Evolutionary conservation across 2,797 vertebrate species (phyloP), one percentile per base, ranked within the genome.

Genomic region (Danio kyathit): DNA sequence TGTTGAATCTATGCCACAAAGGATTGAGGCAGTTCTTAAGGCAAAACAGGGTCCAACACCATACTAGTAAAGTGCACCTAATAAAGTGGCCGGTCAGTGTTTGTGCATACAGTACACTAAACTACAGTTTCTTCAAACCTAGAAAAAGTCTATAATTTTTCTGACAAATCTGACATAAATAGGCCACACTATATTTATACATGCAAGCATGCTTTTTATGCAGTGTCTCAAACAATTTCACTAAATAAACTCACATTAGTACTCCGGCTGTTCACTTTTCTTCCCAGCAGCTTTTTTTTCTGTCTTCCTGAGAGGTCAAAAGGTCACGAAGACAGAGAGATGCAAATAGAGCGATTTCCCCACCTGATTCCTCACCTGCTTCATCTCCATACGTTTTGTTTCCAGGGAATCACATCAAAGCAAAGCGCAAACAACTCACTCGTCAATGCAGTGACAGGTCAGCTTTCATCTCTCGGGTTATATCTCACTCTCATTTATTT

Each of bases 391-490:
- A 69, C 67, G 75, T 85, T 54, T 43, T 70, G 78, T 83, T 85
- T 84, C 80, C 70, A 40, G 49, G 65, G 81, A 82, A 66, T 19
- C 19, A 84, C 83, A 88, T 88, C 83, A 86, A 85, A 88, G 83
- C 16, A 67, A 76, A 72, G 61, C 52, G 71, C 49, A 71, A 72
- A 84, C 41, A 54, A 64, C 63, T 61, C 17, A 61, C 46, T 72
- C 11, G 46, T 82, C 78, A 74, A 59, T 14, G 60, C 80, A 51
- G 64, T 82, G 83, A 83, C 80, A 83, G 84, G 76, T 74, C 73
- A 82, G 82, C 86, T 87, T 87, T 87, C 83, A 85, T 87, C 86
- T 85, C 54, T 70, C 61, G 52, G 76, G 79, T 82, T 82, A 70
- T 87, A 85, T 82, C 82, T 77, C 69, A 54, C 43, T 81, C 73